phyloP scores from a whole-genome alignment of 2,113 vertebrate species.

The Promerops cafer region DNA sequence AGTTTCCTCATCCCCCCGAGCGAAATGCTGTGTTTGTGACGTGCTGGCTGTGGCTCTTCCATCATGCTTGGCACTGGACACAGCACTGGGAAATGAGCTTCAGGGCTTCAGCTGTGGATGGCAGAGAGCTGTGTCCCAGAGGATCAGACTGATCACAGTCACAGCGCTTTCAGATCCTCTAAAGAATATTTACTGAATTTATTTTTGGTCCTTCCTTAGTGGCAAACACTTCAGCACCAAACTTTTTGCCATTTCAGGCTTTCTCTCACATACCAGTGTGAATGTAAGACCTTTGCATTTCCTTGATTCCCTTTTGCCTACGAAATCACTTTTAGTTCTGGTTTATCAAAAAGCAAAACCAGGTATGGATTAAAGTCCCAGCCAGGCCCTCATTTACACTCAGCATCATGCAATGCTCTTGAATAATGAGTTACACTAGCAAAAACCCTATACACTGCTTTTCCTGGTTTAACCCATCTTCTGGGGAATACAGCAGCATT shows the following conservation, averaged over 20 bases:
- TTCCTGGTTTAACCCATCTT: background rate
- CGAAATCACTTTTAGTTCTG: background rate
- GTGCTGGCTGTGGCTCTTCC: rapidly evolving
- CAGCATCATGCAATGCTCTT: background rate
- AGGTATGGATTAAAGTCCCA: background rate
- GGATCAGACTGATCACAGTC: background rate
- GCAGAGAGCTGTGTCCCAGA: background rate
- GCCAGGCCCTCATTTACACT: background rate
- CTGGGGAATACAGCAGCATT: background rate
- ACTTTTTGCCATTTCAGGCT: background rate
- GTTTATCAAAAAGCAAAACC: background rate
- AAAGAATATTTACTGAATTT: background rate
- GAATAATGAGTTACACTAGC: background rate
- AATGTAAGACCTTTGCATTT: background rate
- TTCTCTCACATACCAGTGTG: background rate
- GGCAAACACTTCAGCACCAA: background rate
- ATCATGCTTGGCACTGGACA: background rate
- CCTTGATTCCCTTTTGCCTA: background rate
- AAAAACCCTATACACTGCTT: background rate
- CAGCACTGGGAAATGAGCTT: background rate
- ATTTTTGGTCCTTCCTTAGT: background rate
- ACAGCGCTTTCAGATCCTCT: background rate
- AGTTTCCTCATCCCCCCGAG: rapidly evolving
- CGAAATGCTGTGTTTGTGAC: rapidly evolving
- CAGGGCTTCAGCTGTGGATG: background rate